These are phyloP conservation scores for Pogonocichla stellata DNA, from an alignment of 2,113 vertebrate species.

Conservation along the genomic window DNA sequence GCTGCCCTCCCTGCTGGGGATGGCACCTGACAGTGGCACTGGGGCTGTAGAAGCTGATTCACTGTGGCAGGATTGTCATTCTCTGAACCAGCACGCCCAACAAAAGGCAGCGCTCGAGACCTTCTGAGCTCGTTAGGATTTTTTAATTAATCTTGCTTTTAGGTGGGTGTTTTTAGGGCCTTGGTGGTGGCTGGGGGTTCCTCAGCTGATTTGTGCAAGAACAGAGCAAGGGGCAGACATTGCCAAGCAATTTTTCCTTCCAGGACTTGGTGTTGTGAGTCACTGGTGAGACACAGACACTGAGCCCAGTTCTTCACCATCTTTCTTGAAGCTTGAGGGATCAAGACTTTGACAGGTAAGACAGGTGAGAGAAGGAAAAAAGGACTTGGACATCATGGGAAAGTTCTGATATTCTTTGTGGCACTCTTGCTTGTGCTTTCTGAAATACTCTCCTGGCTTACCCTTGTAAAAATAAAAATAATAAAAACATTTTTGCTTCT, in stretches of 20 bases:
- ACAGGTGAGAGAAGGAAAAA: not conserved
- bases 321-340: not conserved
- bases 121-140: not conserved
- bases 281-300: not conserved
- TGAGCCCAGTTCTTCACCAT: not conserved
- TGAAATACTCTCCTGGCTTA: not conserved
- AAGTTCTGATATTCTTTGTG: not conserved
- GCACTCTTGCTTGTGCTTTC: not conserved
- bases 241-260: not conserved
- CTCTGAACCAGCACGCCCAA: not conserved
- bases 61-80: not conserved
- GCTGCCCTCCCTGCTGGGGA: not conserved
- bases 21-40: not conserved
- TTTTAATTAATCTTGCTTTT: not conserved
- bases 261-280: accelerated
- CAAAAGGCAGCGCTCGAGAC: not conserved
- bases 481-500: not conserved
- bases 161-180: not conserved
- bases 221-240: not conserved
- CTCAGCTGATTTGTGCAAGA: not conserved
- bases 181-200: not conserved
- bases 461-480: not conserved
- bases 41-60: not conserved
- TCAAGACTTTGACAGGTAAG: not conserved
- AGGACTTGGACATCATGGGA: not conserved